A percentile compares a stretch with the other conserved stretches of the same genome.
Evolutionary conservation across 23 tunicate genomes (phyloP).

Genomic region (Phallusia fumigata): DNA sequence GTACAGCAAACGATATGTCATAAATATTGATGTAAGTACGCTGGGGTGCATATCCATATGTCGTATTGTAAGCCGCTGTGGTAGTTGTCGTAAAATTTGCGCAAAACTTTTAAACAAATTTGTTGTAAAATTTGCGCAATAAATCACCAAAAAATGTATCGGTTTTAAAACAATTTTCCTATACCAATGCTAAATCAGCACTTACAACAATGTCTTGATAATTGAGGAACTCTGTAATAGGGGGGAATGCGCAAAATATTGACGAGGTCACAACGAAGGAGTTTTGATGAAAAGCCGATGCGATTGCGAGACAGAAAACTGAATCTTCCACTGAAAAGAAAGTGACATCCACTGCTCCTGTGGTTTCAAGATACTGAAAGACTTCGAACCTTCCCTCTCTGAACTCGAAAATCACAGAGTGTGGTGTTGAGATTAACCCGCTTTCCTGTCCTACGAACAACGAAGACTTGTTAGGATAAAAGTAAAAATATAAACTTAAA

Average conservation of each 20-base stretch:
- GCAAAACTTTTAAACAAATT: no score
- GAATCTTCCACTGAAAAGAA: constrained; percentile 22
- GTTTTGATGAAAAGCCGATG: constrained; percentile 43
- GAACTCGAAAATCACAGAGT: constrained; percentile 54
- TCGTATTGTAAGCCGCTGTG: no score
- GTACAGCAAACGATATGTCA: no score
- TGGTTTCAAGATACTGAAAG: constrained; percentile 36
- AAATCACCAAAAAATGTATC: no score
- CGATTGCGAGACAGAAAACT: constrained; percentile 49
- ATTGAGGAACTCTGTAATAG: background rate
- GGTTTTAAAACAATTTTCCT: no score
- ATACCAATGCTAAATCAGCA: no score
- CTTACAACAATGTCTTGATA: constrained; percentile 49
- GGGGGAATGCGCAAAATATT: constrained; percentile 46
- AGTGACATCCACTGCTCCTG: constrained; percentile 53
- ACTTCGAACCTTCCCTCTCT: constrained; percentile 30
- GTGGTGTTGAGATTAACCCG: background rate
- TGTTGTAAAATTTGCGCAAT: no score
- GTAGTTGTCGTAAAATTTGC: no score
- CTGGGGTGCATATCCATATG: no score
- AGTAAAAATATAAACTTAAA: no score
- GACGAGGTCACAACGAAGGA: constrained; percentile 43
- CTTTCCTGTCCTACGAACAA: background rate
- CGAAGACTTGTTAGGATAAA: background rate
- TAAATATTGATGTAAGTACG: no score